A percentile compares a stretch with the other conserved stretches of the same genome.
phyloP scores from a whole-genome alignment of 2,888 invertebrate species.

The Drosophila barbarae region DNA sequence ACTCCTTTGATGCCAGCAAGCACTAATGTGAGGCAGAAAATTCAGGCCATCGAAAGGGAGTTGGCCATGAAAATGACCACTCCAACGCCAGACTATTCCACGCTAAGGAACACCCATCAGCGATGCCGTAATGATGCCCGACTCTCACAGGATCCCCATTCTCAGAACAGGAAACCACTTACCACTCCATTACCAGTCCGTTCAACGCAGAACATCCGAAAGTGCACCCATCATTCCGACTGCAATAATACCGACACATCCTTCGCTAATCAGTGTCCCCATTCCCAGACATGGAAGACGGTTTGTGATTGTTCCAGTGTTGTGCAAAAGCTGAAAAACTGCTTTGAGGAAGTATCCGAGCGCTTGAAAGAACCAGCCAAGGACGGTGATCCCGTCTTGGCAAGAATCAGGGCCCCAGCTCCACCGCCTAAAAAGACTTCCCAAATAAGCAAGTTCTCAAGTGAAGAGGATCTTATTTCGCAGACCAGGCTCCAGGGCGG shows the following conservation, averaged over 20 bases:
- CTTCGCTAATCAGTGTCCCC: not conserved
- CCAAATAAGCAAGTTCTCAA: not conserved
- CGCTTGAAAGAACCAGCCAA: not conserved
- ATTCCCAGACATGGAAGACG: not conserved
- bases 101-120: not conserved
- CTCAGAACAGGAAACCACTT: not conserved
- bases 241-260: not conserved
- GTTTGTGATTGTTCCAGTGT: not conserved
- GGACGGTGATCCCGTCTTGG: not conserved
- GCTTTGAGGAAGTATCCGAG: slow-evolving; percentile 22
- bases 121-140: too few relatives aligned
- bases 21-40: not conserved
- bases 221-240: not conserved
- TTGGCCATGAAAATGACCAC: not conserved
- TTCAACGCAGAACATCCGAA: not conserved
- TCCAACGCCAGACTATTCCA: not conserved
- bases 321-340: slow-evolving; percentile 12
- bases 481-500: not conserved
- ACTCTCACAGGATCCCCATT: too few relatives aligned
- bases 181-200: not conserved
- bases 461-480: not conserved
- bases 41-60: slow-evolving; percentile 1
- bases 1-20: too few relatives aligned
- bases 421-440: not conserved
- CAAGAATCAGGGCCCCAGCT: too few relatives aligned